Percentiles rank a stretch among this genome's conserved stretches.
phyloP scores from a whole-genome alignment of 2,888 invertebrate species.

The Malthinus flaveolus region DNA sequence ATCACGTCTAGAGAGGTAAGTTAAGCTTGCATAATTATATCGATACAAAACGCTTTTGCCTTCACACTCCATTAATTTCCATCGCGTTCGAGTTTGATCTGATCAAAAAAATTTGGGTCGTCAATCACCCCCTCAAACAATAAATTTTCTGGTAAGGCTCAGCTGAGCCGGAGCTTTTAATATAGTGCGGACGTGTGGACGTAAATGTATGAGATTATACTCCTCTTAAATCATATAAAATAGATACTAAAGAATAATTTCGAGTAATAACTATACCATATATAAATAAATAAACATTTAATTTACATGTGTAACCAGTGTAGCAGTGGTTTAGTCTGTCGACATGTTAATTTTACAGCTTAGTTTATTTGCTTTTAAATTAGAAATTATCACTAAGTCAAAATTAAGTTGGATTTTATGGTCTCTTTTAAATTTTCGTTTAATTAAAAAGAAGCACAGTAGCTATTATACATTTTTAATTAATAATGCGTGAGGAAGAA shows the following conservation, averaged over 20 bases:
- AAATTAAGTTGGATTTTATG: background rate
- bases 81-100: too few relatives aligned
- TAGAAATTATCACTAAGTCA: conserved; percentile 3
- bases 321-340: background rate
- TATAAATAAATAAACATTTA: conserved; percentile 5
- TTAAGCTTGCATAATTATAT: too few relatives aligned
- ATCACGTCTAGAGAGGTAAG: too few relatives aligned
- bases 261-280: conserved; percentile 1
- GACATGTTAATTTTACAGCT: background rate
- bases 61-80: too few relatives aligned
- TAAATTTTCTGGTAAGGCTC: too few relatives aligned
- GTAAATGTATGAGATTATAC: too few relatives aligned
- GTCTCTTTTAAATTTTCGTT: background rate
- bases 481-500: background rate
- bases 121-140: too few relatives aligned
- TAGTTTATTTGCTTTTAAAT: conserved; percentile 12
- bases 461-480: conserved; percentile 4
- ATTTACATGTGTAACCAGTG: conserved; percentile 3
- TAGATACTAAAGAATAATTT: background rate
- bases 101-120: too few relatives aligned
- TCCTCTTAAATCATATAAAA: conserved; percentile 1
- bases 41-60: too few relatives aligned
- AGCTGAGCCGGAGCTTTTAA: too few relatives aligned
- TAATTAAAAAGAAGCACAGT: conserved; percentile 4
- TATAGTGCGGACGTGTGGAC: too few relatives aligned